Percentiles rank a stretch among this genome's conserved stretches.
Evolutionary conservation across 1,140 invertebrate genomes (phyloP).

Genomic region (Drosophila nikananu): DNA sequence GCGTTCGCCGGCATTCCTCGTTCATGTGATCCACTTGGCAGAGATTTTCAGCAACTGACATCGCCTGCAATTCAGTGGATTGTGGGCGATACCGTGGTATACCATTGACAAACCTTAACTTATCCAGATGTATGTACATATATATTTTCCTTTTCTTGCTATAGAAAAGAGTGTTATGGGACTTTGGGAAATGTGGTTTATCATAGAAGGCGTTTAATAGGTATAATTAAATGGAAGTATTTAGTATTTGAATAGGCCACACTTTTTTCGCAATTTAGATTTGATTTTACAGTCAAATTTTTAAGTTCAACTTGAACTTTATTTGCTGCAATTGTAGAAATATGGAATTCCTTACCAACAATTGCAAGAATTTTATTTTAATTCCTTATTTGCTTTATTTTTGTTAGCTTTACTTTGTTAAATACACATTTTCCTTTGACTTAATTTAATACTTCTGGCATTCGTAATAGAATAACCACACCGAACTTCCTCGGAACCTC

Average conservation of each 20-base stretch:
- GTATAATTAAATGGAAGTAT: too few relatives aligned
- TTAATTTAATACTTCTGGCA: conserved; percentile 35
- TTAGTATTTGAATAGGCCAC: too few relatives aligned
- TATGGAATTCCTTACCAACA: too few relatives aligned
- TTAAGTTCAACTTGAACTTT: too few relatives aligned
- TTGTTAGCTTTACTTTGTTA: not conserved
- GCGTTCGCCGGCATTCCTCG: conserved; percentile 42
- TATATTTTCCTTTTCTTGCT: too few relatives aligned
- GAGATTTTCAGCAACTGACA: conserved; percentile 47
- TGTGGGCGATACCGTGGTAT: conserved; percentile 20
- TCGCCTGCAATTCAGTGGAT: conserved; percentile 9
- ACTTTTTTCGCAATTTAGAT: too few relatives aligned
- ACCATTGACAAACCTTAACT: too few relatives aligned
- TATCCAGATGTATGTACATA: too few relatives aligned
- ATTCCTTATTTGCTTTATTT: not conserved
- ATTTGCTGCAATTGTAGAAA: too few relatives aligned
- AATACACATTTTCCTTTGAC: not conserved
- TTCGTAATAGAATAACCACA: conserved; percentile 77
- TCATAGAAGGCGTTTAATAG: too few relatives aligned
- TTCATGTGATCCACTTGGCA: conserved; percentile 51
- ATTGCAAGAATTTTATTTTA: too few relatives aligned
- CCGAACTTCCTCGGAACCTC: conserved; percentile 31
- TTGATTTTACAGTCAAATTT: too few relatives aligned
- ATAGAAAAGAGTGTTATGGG: not conserved
- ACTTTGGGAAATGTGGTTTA: not conserved